A percentile compares a stretch with the other conserved stretches of the same genome.
phyloP scores from a whole-genome alignment of 2,888 invertebrate genomes.

The Allolobophora icterica region DNA sequence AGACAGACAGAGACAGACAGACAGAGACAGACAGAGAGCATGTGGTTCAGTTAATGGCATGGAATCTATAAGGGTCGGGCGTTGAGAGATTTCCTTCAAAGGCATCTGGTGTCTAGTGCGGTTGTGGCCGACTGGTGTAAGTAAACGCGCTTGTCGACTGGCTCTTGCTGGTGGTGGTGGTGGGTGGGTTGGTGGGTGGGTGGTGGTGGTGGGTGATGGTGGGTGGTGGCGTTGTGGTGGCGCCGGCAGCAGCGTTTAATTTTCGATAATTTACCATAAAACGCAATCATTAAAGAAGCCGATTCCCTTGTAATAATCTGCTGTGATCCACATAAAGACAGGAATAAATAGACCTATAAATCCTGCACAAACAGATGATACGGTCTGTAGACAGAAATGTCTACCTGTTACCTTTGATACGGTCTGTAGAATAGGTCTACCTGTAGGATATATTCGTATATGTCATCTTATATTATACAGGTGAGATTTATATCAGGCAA shows the following conservation, averaged over 20 bases:
- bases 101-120: neutral
- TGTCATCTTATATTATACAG: too few species aligned
- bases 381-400: too few species aligned
- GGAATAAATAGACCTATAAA: too few species aligned
- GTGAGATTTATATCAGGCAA: too few species aligned
- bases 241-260: neutral
- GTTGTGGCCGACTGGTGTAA: neutral
- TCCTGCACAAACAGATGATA: neutral
- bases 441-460: too few species aligned
- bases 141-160: neutral
- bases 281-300: slow-evolving; percentile 8
- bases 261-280: slow-evolving; percentile 1
- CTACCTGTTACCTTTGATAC: too few species aligned
- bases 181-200: neutral
- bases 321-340: neutral
- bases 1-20: too few species aligned
- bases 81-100: slow-evolving; percentile 17
- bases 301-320: neutral
- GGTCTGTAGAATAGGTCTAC: too few species aligned
- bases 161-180: neutral
- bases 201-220: neutral
- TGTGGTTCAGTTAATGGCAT: neutral
- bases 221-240: neutral
- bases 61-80: neutral
- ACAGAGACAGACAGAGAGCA: neutral